phyloP scores from a whole-genome alignment of 1,140 invertebrate species.

The Neelides sp. region DNA sequence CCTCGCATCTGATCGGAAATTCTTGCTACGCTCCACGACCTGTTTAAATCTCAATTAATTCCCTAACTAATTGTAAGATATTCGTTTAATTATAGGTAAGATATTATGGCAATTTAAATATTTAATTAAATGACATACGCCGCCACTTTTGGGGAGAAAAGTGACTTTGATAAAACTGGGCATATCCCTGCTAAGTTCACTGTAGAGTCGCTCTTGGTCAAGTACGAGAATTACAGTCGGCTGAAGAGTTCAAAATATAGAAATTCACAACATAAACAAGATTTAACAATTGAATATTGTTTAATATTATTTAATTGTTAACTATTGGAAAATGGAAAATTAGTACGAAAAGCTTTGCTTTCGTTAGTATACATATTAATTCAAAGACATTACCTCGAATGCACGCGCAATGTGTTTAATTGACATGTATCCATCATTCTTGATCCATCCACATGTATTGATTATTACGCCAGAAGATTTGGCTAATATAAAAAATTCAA shows the following conservation, averaged over 20 bases:
- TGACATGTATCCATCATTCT: constrained; percentile 71
- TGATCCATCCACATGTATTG: constrained; percentile 96
- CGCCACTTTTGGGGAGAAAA: constrained; percentile 89
- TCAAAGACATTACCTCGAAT: constrained; percentile 55
- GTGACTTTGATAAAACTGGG: constrained; percentile 85
- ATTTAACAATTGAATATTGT: too few species aligned
- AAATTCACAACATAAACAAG: too few species aligned
- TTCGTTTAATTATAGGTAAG: not conserved
- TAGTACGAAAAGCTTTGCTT: too few species aligned
- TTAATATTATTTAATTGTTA: too few species aligned
- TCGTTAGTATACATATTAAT: too few species aligned
- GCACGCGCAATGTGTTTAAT: constrained; percentile 73
- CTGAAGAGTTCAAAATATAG: too few species aligned
- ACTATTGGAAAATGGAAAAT: too few species aligned
- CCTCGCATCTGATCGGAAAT: constrained; percentile 55
- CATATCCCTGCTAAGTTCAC: constrained; percentile 84
- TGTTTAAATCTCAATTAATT: constrained; percentile 33
- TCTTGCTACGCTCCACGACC: constrained; percentile 70
- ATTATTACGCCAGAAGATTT: constrained; percentile 87
- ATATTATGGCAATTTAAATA: not conserved
- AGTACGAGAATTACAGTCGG: constrained; percentile 86
- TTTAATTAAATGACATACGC: constrained; percentile 48
- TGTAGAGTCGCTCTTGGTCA: constrained; percentile 91
- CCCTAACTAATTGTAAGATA: constrained; percentile 4
- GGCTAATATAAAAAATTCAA: constrained; percentile 42